Evolutionary conservation across 2,113 vertebrate species (phyloP).

Genomic region (Oncorhynchus tshawytscha): DNA sequence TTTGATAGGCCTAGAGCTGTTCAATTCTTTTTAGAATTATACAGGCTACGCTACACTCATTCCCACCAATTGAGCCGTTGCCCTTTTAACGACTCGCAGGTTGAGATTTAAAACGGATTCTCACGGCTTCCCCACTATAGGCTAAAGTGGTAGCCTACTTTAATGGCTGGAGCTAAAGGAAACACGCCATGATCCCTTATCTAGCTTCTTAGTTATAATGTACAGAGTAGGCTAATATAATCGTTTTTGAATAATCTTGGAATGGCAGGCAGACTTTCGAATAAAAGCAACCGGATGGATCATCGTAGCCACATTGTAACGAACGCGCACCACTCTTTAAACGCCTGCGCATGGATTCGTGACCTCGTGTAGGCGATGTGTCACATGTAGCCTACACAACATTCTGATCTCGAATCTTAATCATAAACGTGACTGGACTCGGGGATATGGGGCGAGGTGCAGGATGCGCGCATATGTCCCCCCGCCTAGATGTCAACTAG

Average conservation of each 20-base stretch:
- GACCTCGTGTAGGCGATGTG: background rate
- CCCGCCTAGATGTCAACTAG: too few relatives aligned
- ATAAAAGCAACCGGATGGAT: slow-evolving; percentile 7
- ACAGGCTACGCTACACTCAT: background rate
- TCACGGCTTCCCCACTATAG: slow-evolving; percentile 18
- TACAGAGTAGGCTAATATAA: background rate
- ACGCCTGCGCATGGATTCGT: background rate
- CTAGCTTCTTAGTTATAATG: background rate
- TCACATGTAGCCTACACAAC: background rate
- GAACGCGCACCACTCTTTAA: background rate
- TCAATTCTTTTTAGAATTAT: background rate
- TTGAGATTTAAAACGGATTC: slow-evolving; percentile 51
- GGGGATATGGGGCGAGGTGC: too few relatives aligned
- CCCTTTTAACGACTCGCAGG: slow-evolving; percentile 21
- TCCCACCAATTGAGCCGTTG: slow-evolving; percentile 4
- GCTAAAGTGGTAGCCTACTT: slow-evolving; percentile 13
- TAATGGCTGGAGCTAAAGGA: background rate
- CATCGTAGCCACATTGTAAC: background rate
- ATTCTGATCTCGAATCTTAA: background rate
- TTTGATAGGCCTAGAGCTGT: background rate
- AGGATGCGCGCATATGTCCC: too few relatives aligned
- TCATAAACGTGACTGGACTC: too few relatives aligned
- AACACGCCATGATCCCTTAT: slow-evolving; percentile 10
- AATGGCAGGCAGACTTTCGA: too few relatives aligned
- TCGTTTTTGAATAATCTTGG: background rate